phyloP scores from a whole-genome alignment of 1,140 invertebrate species.

The Heliconius nattereri region DNA sequence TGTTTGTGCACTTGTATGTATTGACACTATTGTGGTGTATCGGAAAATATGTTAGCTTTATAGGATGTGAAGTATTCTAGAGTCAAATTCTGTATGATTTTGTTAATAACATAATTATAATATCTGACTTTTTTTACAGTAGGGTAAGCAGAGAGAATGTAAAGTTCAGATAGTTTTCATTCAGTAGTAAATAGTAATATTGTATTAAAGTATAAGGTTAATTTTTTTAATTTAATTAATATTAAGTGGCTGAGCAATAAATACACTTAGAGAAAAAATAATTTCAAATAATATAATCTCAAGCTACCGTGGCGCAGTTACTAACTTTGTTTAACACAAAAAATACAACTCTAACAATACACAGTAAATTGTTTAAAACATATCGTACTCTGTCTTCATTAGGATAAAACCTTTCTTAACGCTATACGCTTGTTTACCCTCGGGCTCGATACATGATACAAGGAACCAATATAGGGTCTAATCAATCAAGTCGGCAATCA shows the following conservation, averaged over 20 bases:
- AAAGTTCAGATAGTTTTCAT: not conserved
- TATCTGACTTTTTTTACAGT: too few species aligned
- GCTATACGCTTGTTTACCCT: conserved; percentile 17
- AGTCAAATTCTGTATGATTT: not conserved
- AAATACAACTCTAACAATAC: not conserved
- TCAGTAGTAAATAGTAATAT: too few species aligned
- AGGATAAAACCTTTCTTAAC: conserved; percentile 20
- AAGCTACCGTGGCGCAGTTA: too few species aligned
- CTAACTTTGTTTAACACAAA: too few species aligned
- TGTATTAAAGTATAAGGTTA: too few species aligned
- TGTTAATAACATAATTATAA: too few species aligned
- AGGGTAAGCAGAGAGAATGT: not conserved
- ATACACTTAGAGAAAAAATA: too few species aligned
- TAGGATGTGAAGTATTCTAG: not conserved
- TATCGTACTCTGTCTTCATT: conserved; percentile 14
- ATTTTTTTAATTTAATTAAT: too few species aligned
- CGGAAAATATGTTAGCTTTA: not conserved
- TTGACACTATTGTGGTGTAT: not conserved
- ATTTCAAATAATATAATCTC: too few species aligned
- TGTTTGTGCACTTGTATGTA: not conserved
- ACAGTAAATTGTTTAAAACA: not conserved
- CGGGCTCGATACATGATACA: conserved; percentile 12
- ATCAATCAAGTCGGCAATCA: conserved; percentile 30
- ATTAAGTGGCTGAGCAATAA: too few species aligned
- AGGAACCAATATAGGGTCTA: conserved; percentile 27